Base-by-base conservation (phyloP, 2,113 vertebrate species). In the Delphinapterus leucas region DNA sequence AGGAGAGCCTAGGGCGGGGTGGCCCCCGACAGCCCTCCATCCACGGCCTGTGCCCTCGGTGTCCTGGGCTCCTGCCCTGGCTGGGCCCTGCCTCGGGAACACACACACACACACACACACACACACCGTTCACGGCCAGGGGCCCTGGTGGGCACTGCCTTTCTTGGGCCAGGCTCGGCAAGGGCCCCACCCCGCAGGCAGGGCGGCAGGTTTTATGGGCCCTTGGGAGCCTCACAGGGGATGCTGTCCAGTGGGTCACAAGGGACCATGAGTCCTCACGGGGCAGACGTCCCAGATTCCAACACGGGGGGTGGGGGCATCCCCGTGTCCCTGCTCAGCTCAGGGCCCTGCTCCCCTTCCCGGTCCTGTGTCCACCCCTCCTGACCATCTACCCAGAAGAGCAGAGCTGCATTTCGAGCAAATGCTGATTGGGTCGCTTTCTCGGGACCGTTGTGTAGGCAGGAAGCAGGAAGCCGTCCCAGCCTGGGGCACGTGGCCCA, bases 291-390 rank as follows among this genome's bases (percentile, higher is more conserved):
- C 53, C 13, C 28, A 0, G 5, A 3, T 7, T 6, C 38, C 70
- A 47, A 4, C 9, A 0, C 12, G 9, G 3, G 18, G 41, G 1
- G 17, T 3, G 8, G 15, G 47, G 47, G 47, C 11, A 2, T 14
- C 9, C 15, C 11, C 18, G 47, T 3, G 0, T 41, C 5, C 28
- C 31, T 7, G 31, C 47, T n/a, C 10, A 3, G 33, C 12, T 79
- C 20, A 21, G 11, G 20, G 4, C 8, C 4, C 47, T 3, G 1
- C 3, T 79, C 31, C 76, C 20, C 11, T 79, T n/a, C 33, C 23
- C 3, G 2, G 14, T 18, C 2, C 85, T 13, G 33, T 2, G 1
- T 26, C 4, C 53, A 6, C 31, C 17, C 3, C 49, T 53, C 4
- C 68, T 33, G 26, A 2, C 5, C 6, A 2, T 8, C 70, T n/a